A percentile compares a stretch with the other conserved stretches of the same genome.
Evolutionary conservation across 1,140 invertebrate genomes (phyloP).

Genomic region (Colletes latitarsis): DNA sequence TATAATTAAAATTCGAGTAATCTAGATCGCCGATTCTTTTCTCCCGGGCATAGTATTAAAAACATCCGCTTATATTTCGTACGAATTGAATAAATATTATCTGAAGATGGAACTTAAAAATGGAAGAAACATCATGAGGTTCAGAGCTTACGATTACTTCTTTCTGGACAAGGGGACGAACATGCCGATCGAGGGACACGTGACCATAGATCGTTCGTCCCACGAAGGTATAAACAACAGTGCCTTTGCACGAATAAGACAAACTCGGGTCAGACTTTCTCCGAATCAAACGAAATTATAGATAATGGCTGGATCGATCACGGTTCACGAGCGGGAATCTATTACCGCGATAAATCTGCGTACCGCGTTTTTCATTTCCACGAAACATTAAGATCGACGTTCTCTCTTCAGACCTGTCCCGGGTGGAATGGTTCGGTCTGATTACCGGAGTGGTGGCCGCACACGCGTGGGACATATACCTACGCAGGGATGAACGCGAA

Average conservation of each 20-base stretch:
- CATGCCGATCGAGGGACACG: constrained; percentile 41
- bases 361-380: not conserved
- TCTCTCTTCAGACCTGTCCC: constrained; percentile 54
- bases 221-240: constrained; percentile 59
- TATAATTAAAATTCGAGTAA: too few species aligned
- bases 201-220: constrained; percentile 66
- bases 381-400: not conserved
- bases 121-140: constrained; percentile 50
- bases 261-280: constrained; percentile 18
- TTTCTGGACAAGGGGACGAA: constrained; percentile 50
- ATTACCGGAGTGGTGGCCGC: constrained; percentile 66
- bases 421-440: constrained; percentile 69
- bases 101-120: constrained; percentile 53
- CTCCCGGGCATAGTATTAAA: not conserved
- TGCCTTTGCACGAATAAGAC: constrained; percentile 17
- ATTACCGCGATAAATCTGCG: not conserved
- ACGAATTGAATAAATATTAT: not conserved
- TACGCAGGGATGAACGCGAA: constrained; percentile 43
- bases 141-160: constrained; percentile 53
- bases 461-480: constrained; percentile 55
- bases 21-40: not conserved
- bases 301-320: constrained; percentile 30
- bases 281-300: constrained; percentile 38
- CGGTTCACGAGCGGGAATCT: not conserved
- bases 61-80: too few species aligned